Evolutionary conservation across 2,797 vertebrate species (phyloP), one percentile per base, ranked within the genome.

Genomic region (Cebuella pygmaea): DNA sequence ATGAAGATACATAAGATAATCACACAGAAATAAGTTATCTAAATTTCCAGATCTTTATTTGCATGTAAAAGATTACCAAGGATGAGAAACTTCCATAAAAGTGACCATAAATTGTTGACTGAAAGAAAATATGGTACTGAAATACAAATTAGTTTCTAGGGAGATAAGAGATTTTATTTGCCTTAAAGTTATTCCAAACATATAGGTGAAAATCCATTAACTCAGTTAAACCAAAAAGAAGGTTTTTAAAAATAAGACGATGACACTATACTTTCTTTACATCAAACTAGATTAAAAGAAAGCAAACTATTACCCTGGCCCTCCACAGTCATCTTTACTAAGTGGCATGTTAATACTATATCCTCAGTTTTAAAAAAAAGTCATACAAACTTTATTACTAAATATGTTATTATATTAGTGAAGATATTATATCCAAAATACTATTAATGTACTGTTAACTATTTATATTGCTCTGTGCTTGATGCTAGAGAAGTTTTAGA

Each of bases 21-120:
- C 26, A 90, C 24, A 96, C 22, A 88, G 39, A 89, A 96, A 95
- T 86, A 93, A 93, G 6, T 87, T 67, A 64, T 57, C 11, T 90
- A 97, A 96, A 93, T 95, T 93, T 30, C 48, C 59, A 95, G 50
- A 88, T 94, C 46, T 87, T 94, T 94, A 93, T 88, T 92, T 91
- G 17, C 72, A 93, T 75, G 14, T 94, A 86, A 97, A 96, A 95
- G 39, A 88, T 83, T 91, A 89, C 11, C 33, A 97, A 61, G 41
- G 5, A 83, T 92, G 41, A 97, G 36, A 96, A 96, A 89, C 9
- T 84, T 7, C 48, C 33, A 88, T 64, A 81, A 94, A 93, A 97
- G 81, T 59, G n/a, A 50, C 33, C 44, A 91, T 36, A 96, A 94
- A 74, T 67, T 84, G 4, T 76, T 96, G 19, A 94, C 2, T 88